phyloP scores from a whole-genome alignment of 2,888 invertebrate genomes.

The Carcina quercana region DNA sequence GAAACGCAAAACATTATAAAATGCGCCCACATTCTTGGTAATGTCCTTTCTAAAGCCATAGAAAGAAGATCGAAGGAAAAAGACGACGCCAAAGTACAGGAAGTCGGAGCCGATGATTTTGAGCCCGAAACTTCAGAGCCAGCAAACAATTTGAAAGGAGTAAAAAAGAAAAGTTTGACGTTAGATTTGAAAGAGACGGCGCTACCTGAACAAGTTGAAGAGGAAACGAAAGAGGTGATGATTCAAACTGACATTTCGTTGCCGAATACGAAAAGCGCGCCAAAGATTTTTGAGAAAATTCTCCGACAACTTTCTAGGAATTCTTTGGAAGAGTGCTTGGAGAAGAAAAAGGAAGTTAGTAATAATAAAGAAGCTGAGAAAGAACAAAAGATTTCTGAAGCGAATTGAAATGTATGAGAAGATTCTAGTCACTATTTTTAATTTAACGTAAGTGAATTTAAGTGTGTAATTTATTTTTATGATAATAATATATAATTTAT shows the following conservation, averaged over 20 bases:
- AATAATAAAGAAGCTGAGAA: constrained; percentile 6
- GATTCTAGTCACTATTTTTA: no score
- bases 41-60: constrained; percentile 49
- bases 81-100: constrained; percentile 23
- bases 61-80: constrained; percentile 41
- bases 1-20: constrained; percentile 61
- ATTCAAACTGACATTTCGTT: constrained; percentile 66
- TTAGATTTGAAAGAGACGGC: constrained; percentile 50
- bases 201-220: constrained; percentile 35
- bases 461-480: no score
- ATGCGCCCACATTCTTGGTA: constrained; percentile 57
- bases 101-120: constrained; percentile 15
- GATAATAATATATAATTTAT: no score
- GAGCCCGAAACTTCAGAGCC: constrained; percentile 22
- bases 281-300: constrained; percentile 64
- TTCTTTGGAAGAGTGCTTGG: constrained; percentile 41
- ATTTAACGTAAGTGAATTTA: no score
- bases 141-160: no score
- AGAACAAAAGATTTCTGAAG: no score
- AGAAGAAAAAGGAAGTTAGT: constrained; percentile 15
- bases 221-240: constrained; percentile 43
- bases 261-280: constrained; percentile 64
- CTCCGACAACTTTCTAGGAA: constrained; percentile 54
- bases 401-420: constrained; percentile 1
- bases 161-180: constrained; percentile 45